Base-by-base conservation (phyloP, 2,797 vertebrate species). In the Lithobates sylvaticus region DNA sequence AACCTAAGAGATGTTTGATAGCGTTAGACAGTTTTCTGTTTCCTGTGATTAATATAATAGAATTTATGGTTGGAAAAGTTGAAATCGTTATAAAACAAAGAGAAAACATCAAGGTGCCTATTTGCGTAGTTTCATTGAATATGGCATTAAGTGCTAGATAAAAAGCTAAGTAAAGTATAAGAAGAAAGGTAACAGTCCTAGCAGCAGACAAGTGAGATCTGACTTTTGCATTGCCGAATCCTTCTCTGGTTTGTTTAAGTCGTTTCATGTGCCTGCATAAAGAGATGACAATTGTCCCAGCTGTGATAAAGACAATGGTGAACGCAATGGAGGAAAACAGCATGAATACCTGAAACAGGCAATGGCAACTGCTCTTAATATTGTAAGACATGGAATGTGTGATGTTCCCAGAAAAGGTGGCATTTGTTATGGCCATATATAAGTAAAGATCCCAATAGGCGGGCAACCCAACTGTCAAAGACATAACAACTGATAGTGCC, bases 131-230 rank as follows among this genome's bases (percentile, higher is more conserved):
- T 16, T 67, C 76, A 67, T 74, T 85, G 34, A 79, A 85, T 47
- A 85, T 85, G 50, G 42, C 32, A 74, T 79, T 79, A 32, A 85
- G 84, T 34, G 89, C 90, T 44, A 79, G 1, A 42, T 92, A 93
- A 36, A 89, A 90, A n/a, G 89, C 88, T 32, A 85, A 21, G 18
- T 91, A 93, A 0, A 92, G 39, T 0, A 90, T 1, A 3, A 94
- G 87, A 79, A 93, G 94, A 81, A 88, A 91, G 88, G 91, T 15
- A 27, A 94, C 88, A 0, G 88, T 89, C 88, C 78, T 91, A 61
- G 93, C 90, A 10, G 88, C 91, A 61, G 73, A 88, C 75, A 85
- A 26, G 21, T 93, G 92, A 70, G 90, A 88, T 74, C 88, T 88
- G 61, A 27, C 23, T 10, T 88, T 76, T 27, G 42, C 9, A 61